These are phyloP conservation scores for Phthorimaea operculella DNA, from an alignment of 1,140 invertebrate species.

Conservation along the genomic window DNA sequence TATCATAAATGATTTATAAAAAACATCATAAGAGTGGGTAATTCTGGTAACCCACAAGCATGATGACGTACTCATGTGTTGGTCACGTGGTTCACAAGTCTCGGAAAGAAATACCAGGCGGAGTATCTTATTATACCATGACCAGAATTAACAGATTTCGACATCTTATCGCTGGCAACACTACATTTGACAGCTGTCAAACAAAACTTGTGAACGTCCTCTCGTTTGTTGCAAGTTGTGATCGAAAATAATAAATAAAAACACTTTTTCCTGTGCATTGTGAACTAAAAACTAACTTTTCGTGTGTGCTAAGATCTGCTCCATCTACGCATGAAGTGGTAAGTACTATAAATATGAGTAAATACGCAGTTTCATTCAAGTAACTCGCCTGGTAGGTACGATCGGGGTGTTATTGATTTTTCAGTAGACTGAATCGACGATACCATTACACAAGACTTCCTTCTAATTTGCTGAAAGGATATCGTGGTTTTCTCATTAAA, in stretches of 20 bases:
- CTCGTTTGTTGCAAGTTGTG: slow-evolving; percentile 22
- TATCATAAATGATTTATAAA: too few relatives aligned
- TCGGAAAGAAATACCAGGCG: too few relatives aligned
- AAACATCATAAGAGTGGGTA: too few relatives aligned
- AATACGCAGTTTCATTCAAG: slow-evolving; percentile 10
- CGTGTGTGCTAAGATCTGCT: slow-evolving; percentile 10
- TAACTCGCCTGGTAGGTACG: slow-evolving; percentile 12
- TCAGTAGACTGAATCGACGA: slow-evolving; percentile 17
- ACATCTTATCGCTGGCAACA: too few relatives aligned
- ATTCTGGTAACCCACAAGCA: too few relatives aligned
- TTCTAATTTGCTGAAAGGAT: slow-evolving; percentile 2
- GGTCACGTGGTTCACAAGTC: too few relatives aligned
- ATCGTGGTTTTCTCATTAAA: neutral
- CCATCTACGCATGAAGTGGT: slow-evolving; percentile 19
- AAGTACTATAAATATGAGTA: slow-evolving; percentile 12
- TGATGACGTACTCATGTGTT: too few relatives aligned
- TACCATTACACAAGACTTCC: slow-evolving; percentile 6
- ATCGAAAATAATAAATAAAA: slow-evolving; percentile 29
- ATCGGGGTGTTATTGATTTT: slow-evolving; percentile 45
- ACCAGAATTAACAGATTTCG: too few relatives aligned
- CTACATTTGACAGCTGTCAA: slow-evolving; percentile 10
- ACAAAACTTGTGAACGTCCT: slow-evolving; percentile 25
- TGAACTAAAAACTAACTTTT: slow-evolving; percentile 8
- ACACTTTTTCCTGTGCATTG: slow-evolving; percentile 16
- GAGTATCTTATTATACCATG: too few relatives aligned